Evolutionary conservation across 2,888 invertebrate species (phyloP).

Genomic region (Philereme vetulata): DNA sequence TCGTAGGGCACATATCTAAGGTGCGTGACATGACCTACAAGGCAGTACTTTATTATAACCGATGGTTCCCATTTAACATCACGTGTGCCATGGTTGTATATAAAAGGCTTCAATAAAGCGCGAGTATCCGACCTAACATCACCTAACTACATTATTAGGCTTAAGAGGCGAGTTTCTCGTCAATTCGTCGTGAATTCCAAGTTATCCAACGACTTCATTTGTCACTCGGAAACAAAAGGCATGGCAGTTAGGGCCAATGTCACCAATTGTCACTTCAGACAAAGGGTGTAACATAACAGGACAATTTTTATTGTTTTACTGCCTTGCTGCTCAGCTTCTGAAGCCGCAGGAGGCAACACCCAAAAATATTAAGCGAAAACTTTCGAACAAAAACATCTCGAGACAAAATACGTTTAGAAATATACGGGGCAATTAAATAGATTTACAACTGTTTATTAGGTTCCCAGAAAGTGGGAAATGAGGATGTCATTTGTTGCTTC

Average conservation of each 20-base stretch:
- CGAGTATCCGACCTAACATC: no score
- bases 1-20: no score
- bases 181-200: conserved; percentile 22
- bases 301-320: conserved; percentile 77
- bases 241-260: conserved; percentile 62
- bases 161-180: conserved; percentile 3
- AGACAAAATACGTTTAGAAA: conserved; percentile 54
- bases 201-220: conserved; percentile 73
- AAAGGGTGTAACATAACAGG: conserved; percentile 69
- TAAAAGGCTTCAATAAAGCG: no score
- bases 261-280: conserved; percentile 60
- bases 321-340: conserved; percentile 60
- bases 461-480: conserved; percentile 65
- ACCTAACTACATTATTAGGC: no score
- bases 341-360: conserved; percentile 77
- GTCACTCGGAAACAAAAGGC: conserved; percentile 66
- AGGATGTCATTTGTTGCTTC: conserved; percentile 48
- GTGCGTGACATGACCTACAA: no score
- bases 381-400: conserved; percentile 54
- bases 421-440: conserved; percentile 73
- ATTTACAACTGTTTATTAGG: conserved; percentile 71
- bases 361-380: conserved; percentile 65
- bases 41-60: no score
- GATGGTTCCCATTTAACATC: no score
- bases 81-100: no score